Conservation (phyloP, 2,888 invertebrate species). For the Caenorhabditis macrosperma region DNA sequence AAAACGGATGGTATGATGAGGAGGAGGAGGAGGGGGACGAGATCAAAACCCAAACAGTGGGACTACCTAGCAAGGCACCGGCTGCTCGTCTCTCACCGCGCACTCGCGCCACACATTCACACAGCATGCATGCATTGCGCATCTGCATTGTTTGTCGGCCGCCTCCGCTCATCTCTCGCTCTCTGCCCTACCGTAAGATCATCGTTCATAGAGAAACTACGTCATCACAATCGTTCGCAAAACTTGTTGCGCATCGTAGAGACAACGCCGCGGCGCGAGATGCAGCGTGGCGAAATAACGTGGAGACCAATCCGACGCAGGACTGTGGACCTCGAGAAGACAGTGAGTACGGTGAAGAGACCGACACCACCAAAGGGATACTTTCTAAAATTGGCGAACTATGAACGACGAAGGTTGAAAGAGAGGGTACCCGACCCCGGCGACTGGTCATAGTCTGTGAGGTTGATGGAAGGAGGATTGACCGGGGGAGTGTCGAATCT, state of each 20-base stretch:
- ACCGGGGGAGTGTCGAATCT: background rate
- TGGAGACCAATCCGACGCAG: slow-evolving; percentile 63
- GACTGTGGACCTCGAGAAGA: slow-evolving; percentile 17
- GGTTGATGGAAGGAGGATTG: background rate
- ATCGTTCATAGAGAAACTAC: slow-evolving; percentile 71
- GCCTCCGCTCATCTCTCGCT: slow-evolving; percentile 54
- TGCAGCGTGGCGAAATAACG: slow-evolving; percentile 61
- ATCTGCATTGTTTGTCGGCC: slow-evolving; percentile 54
- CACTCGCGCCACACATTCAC: slow-evolving; percentile 16
- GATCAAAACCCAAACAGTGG: slow-evolving; percentile 1
- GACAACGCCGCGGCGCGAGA: slow-evolving; percentile 50
- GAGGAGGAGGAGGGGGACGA: background rate
- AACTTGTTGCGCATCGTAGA: slow-evolving; percentile 61
- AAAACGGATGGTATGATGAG: background rate
- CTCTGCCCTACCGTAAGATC: slow-evolving; percentile 64
- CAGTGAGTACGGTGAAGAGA: slow-evolving; percentile 46
- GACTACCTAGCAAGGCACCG: slow-evolving; percentile 1
- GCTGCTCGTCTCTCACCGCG: background rate
- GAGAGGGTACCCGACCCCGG: slow-evolving; percentile 18
- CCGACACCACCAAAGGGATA: slow-evolving; percentile 32
- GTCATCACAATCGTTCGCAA: slow-evolving; percentile 69
- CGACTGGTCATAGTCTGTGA: slow-evolving; percentile 17
- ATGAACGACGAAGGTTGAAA: slow-evolving; percentile 69
- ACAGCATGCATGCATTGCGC: slow-evolving; percentile 40
- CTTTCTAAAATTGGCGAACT: slow-evolving; percentile 67